These are phyloP conservation scores for Molossus molossus DNA, from an alignment of 2,797 vertebrate species.

Conservation along the genomic window DNA sequence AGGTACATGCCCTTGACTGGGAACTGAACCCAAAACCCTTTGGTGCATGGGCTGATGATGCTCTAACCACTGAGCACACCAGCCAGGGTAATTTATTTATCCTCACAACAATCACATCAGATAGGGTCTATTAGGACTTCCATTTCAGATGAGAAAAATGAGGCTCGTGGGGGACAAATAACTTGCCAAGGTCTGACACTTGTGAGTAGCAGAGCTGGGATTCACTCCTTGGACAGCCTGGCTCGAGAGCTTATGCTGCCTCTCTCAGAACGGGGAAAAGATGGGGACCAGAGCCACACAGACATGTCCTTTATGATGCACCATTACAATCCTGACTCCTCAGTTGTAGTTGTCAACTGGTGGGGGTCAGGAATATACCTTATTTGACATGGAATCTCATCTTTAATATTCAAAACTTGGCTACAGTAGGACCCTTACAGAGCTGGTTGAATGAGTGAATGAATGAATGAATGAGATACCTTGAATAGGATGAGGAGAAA, in stretches of 20 bases:
- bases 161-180: not conserved
- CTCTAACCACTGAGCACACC: too few species aligned
- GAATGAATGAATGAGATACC: not conserved
- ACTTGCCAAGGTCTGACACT: not conserved
- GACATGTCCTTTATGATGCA: conserved; percentile 53
- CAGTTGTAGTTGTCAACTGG: not conserved
- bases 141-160: not conserved
- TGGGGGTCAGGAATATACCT: not conserved
- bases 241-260: not conserved
- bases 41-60: too few species aligned
- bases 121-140: not conserved
- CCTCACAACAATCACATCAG: not conserved
- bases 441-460: not conserved
- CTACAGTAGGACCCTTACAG: conserved; percentile 8
- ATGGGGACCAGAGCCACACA: not conserved
- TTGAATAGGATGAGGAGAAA: not conserved
- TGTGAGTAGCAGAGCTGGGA: not conserved
- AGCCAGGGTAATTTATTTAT: not conserved
- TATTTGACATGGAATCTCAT: not conserved
- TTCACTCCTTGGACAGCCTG: too few species aligned
- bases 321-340: not conserved
- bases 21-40: too few species aligned
- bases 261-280: conserved; percentile 29
- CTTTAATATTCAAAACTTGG: conserved; percentile 20
- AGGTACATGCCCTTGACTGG: too few species aligned